Conservation (phyloP, 2,113 vertebrate genomes). For the Uropsilus gracilis region DNA sequence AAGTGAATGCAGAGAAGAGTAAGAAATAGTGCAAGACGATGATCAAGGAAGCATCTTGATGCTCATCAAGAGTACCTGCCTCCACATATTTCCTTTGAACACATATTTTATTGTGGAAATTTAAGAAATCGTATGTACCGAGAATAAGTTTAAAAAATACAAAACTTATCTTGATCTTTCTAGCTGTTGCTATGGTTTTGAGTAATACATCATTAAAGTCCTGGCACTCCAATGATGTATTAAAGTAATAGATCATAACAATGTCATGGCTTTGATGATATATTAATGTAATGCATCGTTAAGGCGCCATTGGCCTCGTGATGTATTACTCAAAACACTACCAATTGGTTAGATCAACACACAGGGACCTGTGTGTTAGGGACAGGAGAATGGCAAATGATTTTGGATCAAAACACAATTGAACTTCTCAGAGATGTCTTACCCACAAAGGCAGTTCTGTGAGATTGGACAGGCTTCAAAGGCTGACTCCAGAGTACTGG, state of each 20-base stretch:
- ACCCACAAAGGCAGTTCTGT: constrained; percentile 46
- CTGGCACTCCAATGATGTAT: constrained; percentile 79
- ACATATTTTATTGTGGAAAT: constrained; percentile 61
- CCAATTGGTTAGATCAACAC: constrained; percentile 74
- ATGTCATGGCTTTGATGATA: constrained; percentile 83
- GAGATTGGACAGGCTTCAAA: constrained; percentile 22
- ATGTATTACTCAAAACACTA: constrained; percentile 81
- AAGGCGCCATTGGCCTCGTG: constrained; percentile 82
- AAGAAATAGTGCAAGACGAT: background rate
- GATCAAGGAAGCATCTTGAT: background rate
- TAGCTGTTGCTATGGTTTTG: constrained; percentile 81
- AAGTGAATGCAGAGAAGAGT: background rate
- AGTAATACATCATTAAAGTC: constrained; percentile 79
- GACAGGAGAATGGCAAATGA: constrained; percentile 60
- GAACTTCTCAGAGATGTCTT: constrained; percentile 51
- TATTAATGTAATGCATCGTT: constrained; percentile 83
- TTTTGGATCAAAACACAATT: constrained; percentile 2
- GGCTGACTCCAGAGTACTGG: background rate
- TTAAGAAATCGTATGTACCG: constrained; percentile 10
- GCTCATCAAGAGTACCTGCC: background rate
- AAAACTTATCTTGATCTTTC: constrained; percentile 82
- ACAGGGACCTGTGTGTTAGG: constrained; percentile 70
- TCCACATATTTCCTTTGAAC: background rate
- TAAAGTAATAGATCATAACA: constrained; percentile 81
- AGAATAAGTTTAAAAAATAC: constrained; percentile 75